Percentiles rank a stretch among this genome's conserved stretches.
phyloP scores from a whole-genome alignment of 2,113 vertebrate species.

The Lophura nycthemera region DNA sequence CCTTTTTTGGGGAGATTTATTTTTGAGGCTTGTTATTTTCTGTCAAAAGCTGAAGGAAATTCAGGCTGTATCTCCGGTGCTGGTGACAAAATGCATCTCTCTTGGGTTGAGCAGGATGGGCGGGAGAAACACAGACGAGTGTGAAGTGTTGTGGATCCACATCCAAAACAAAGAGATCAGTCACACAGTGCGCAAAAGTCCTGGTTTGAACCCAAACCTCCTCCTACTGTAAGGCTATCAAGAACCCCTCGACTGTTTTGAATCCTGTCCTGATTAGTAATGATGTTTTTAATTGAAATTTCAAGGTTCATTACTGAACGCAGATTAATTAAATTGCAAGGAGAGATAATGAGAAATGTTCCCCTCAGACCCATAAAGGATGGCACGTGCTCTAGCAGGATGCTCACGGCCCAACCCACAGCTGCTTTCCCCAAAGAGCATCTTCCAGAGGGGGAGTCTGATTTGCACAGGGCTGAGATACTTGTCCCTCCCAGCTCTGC shows the following conservation, averaged over 20 bases:
- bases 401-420: background rate
- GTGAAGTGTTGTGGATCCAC: background rate
- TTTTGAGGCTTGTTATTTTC: background rate
- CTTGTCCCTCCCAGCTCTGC: background rate
- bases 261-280: conserved; percentile 63
- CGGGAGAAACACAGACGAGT: background rate
- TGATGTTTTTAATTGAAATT: conserved; percentile 80
- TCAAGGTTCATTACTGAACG: conserved; percentile 80
- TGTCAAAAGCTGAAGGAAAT: background rate
- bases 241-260: background rate
- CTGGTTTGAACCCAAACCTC: background rate
- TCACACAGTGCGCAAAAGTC: background rate
- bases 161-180: background rate
- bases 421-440: background rate
- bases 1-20: background rate
- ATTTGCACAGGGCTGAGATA: fast-evolving
- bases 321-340: conserved; percentile 79
- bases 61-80: fast-evolving
- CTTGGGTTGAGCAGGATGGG: background rate
- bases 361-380: conserved; percentile 60
- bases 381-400: background rate
- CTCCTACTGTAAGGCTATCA: background rate
- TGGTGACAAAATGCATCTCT: background rate
- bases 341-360: conserved; percentile 72
- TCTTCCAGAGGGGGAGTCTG: fast-evolving